phyloP scores from a whole-genome alignment of 2,797 vertebrate species.

The Thamnophis elegans region DNA sequence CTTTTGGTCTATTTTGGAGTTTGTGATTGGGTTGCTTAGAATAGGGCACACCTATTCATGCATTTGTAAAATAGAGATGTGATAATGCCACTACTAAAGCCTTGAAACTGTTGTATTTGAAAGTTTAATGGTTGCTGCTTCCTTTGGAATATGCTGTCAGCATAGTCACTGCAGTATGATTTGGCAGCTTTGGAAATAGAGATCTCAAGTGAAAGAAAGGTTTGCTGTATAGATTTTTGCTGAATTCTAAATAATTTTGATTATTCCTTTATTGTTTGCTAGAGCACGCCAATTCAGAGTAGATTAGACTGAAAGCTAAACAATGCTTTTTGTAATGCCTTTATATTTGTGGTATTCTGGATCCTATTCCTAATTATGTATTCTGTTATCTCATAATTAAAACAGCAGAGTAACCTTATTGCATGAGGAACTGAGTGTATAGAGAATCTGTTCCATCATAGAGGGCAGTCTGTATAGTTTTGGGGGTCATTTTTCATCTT shows the following conservation, averaged over 20 bases:
- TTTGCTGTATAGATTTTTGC: background rate
- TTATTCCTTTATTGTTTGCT: background rate
- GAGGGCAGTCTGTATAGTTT: background rate
- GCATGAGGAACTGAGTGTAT: background rate
- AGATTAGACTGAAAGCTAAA: background rate
- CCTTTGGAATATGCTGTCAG: background rate
- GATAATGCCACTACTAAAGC: conserved; percentile 10
- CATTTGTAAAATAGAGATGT: background rate
- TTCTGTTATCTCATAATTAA: background rate
- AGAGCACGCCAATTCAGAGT: background rate
- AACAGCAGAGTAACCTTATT: background rate
- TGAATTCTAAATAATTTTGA: background rate
- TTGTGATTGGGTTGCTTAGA: background rate
- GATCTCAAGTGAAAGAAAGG: conserved; percentile 25
- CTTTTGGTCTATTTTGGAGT: conserved; percentile 45
- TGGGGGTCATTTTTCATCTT: background rate
- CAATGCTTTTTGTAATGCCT: background rate
- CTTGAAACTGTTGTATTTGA: background rate
- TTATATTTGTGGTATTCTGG: background rate
- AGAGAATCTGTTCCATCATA: background rate
- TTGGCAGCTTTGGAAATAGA: conserved; percentile 18
- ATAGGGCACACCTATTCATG: background rate
- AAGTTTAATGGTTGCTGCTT: background rate
- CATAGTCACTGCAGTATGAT: conserved; percentile 36
- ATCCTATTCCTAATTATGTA: background rate